These are phyloP conservation scores for Cydia splendana DNA, from an alignment of 1,140 invertebrate species.

Conservation along the genomic window DNA sequence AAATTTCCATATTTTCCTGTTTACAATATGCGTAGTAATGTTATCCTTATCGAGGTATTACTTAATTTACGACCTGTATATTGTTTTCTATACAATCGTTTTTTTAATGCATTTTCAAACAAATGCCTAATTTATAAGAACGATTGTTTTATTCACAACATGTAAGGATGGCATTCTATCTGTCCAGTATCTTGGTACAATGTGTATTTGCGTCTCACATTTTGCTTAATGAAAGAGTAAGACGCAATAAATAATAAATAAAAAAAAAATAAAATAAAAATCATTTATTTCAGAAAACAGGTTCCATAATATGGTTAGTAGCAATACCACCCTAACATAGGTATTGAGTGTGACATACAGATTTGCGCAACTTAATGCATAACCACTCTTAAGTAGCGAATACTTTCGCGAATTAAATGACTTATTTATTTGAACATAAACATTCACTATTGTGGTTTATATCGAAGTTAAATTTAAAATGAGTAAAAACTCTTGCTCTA, in stretches of 20 bases:
- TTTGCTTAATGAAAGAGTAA: too few relatives aligned
- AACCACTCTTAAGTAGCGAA: background rate
- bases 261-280: too few relatives aligned
- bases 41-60: conserved; percentile 11
- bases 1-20: conserved; percentile 24
- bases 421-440: background rate
- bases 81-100: background rate
- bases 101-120: background rate
- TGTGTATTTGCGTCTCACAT: too few relatives aligned
- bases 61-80: background rate
- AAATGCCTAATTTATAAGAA: background rate
- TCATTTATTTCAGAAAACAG: too few relatives aligned
- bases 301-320: too few relatives aligned
- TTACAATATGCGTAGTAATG: conserved; percentile 20
- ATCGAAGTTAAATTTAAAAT: too few relatives aligned
- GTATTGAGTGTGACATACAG: background rate
- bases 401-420: background rate
- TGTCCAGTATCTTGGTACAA: too few relatives aligned
- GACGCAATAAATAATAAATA: too few relatives aligned
- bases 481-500: too few relatives aligned
- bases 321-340: too few relatives aligned
- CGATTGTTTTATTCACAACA: background rate
- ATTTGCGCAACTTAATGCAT: background rate
- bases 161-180: background rate
- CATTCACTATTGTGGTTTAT: background rate